A percentile compares a stretch with the other conserved stretches of the same genome.
Conservation (phyloP, 2,797 vertebrate genomes). For the Argya squamiceps region DNA sequence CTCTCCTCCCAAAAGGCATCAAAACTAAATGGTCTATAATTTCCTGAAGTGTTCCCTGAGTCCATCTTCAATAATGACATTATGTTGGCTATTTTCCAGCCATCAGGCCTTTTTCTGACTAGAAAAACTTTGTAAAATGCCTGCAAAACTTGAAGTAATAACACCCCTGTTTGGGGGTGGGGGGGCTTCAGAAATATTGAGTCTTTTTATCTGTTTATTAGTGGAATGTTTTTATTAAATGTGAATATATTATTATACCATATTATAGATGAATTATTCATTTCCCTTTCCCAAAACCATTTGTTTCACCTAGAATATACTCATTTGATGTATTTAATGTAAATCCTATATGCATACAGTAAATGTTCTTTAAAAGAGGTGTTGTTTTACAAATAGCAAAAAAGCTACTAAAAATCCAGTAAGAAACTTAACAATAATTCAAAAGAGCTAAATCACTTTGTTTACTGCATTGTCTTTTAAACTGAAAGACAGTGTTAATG, state of each 20-base stretch:
- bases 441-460: not conserved
- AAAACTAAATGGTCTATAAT: slow-evolving; percentile 79
- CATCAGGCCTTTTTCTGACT: slow-evolving; percentile 57
- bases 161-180: not conserved
- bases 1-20: slow-evolving; percentile 73
- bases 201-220: slow-evolving; percentile 44
- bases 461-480: not conserved
- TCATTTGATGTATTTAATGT: not conserved
- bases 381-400: not conserved
- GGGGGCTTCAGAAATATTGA: not conserved
- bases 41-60: slow-evolving; percentile 78
- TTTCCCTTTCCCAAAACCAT: not conserved
- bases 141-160: slow-evolving; percentile 68
- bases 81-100: slow-evolving; percentile 75
- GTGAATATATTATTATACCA: not conserved
- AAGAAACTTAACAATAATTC: slow-evolving; percentile 70
- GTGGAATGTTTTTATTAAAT: slow-evolving; percentile 58
- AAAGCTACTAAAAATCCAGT: slow-evolving; percentile 44
- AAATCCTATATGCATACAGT: not conserved
- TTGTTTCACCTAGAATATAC: not conserved
- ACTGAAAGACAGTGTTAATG: not conserved
- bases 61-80: slow-evolving; percentile 79
- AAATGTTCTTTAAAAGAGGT: not conserved
- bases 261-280: not conserved
- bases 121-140: slow-evolving; percentile 73